A percentile compares a stretch with the other conserved stretches of the same genome.
These are phyloP conservation scores for Semicossyphus pulcher DNA, from an alignment of 2,113 vertebrate genomes.

Conservation along the genomic window DNA sequence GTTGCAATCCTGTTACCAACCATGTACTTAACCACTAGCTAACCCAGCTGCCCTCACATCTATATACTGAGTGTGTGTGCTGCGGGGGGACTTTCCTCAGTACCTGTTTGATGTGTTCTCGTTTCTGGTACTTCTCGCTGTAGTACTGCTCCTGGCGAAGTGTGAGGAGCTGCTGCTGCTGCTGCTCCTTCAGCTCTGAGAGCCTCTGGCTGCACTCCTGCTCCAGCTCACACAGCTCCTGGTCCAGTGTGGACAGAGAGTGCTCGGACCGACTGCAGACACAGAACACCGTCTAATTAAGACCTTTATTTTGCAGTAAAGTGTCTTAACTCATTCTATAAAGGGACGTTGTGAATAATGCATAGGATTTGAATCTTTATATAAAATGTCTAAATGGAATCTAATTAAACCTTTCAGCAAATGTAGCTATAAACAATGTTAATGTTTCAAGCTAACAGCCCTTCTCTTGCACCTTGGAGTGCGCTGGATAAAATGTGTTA, in stretches of 20 bases:
- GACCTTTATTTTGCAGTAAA: too few species aligned
- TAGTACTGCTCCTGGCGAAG: constrained; percentile 98
- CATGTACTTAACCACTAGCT: too few species aligned
- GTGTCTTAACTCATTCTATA: too few species aligned
- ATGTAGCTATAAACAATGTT: too few species aligned
- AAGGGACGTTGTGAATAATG: too few species aligned
- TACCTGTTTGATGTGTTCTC: constrained; percentile 96
- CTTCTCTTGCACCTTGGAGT: not conserved
- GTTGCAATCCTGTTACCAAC: too few species aligned
- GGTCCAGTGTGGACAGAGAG: constrained; percentile 87
- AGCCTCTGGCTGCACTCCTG: constrained; percentile 90
- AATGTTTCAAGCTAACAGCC: not conserved
- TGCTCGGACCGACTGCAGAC: constrained; percentile 88
- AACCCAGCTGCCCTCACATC: not conserved
- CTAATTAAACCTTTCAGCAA: too few species aligned
- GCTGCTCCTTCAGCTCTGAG: constrained; percentile 92
- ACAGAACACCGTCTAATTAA: too few species aligned
- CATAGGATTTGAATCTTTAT: too few species aligned
- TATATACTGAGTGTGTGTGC: not conserved
- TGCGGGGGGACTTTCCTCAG: too few species aligned
- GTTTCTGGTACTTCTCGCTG: constrained; percentile 97
- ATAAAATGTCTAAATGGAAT: too few species aligned
- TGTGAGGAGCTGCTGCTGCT: constrained; percentile 93
- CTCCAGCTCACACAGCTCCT: constrained; percentile 90
- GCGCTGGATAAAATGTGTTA: not conserved